Evolutionary conservation across 2,113 vertebrate species (phyloP).

Genomic region (Anguilla japonica): DNA sequence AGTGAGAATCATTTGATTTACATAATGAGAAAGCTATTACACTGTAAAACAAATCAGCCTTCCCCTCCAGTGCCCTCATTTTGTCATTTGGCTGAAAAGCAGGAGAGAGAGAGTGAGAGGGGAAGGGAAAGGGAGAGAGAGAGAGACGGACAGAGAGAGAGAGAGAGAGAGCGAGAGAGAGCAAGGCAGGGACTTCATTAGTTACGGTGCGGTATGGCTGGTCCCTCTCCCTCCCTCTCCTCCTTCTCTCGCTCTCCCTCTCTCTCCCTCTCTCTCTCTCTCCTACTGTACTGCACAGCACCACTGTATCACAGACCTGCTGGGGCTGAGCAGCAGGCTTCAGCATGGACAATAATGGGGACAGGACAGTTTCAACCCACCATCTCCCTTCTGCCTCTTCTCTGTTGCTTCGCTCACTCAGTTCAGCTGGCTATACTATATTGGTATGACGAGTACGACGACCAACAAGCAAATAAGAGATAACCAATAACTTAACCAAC

Average conservation of each 20-base stretch:
- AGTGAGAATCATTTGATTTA: constrained; percentile 39
- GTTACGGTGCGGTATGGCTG: constrained; percentile 10
- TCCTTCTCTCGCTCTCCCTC: background rate
- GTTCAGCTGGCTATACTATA: background rate
- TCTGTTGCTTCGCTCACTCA: background rate
- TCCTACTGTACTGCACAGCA: background rate
- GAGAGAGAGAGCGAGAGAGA: constrained; percentile 7
- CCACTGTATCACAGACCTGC: background rate
- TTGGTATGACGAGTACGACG: too few species aligned
- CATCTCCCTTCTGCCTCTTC: background rate
- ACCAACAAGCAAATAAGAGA: too few species aligned
- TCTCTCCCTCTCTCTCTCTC: background rate
- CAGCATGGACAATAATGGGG: constrained; percentile 18
- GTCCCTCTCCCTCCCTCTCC: too few species aligned
- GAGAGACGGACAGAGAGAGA: constrained; percentile 23
- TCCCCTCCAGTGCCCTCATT: constrained; percentile 44
- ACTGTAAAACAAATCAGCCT: constrained; percentile 48
- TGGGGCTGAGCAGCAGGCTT: constrained; percentile 7
- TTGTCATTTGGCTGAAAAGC: constrained; percentile 34
- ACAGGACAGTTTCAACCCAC: background rate
- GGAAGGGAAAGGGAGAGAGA: constrained; percentile 24
- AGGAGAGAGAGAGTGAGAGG: constrained; percentile 42
- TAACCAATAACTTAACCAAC: too few species aligned
- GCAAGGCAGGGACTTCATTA: background rate
- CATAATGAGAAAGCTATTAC: constrained; percentile 50